These are phyloP conservation scores for Formica exsecta DNA, from an alignment of 1,140 invertebrate species.

Conservation along the genomic window DNA sequence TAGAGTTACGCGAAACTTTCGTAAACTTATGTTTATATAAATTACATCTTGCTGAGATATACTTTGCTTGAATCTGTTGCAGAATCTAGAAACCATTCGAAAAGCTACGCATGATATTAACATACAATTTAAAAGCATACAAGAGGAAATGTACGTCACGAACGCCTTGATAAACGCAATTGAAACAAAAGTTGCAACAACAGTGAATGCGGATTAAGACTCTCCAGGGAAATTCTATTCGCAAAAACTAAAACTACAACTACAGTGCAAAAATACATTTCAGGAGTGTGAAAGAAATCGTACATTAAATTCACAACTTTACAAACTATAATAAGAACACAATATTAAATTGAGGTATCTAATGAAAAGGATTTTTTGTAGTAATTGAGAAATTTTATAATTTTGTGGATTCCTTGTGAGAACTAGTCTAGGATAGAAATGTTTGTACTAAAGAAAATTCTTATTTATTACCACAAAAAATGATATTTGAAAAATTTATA, in stretches of 20 bases:
- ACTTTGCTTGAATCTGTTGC: slow-evolving; percentile 26
- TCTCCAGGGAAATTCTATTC: background rate
- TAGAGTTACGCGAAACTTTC: background rate
- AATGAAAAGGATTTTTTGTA: background rate
- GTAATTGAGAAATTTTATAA: background rate
- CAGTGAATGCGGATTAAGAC: background rate
- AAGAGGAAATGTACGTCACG: slow-evolving; percentile 1
- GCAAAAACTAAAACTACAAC: background rate
- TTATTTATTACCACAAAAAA: background rate
- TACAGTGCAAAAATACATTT: background rate
- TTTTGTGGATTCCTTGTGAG: background rate
- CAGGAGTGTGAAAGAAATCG: background rate
- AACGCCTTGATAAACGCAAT: slow-evolving; percentile 9
- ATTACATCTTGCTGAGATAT: background rate
- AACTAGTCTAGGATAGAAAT: background rate
- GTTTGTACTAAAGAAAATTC: background rate
- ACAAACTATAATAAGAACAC: background rate
- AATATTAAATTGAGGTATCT: background rate
- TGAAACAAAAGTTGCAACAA: background rate
- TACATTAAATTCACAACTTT: background rate
- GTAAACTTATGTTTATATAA: background rate
- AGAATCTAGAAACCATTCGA: slow-evolving; percentile 33
- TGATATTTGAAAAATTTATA: background rate
- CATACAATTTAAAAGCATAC: background rate
- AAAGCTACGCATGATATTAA: slow-evolving; percentile 17